Percentiles rank a stretch among this genome's conserved stretches.
phyloP scores from a whole-genome alignment of 2,888 invertebrate species.

The Oxytorus armatus region DNA sequence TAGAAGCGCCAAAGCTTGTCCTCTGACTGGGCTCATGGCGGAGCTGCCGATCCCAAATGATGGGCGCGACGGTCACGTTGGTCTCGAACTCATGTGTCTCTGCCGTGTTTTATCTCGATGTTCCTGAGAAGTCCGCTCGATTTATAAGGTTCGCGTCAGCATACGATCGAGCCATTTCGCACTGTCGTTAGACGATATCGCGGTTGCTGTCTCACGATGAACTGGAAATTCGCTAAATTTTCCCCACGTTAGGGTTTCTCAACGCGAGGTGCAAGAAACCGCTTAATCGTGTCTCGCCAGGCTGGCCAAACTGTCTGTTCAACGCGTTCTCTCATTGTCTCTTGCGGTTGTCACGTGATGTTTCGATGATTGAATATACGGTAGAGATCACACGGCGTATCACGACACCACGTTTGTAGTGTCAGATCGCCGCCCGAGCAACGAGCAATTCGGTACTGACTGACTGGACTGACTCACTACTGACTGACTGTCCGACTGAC shows the following conservation, averaged over 20 bases:
- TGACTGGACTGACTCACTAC: conserved; percentile 70
- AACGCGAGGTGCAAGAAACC: conserved; percentile 69
- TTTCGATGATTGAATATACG: conserved; percentile 40
- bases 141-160: conserved; percentile 64
- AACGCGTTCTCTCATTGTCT: conserved; percentile 46
- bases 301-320: conserved; percentile 42
- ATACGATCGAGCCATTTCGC: conserved; percentile 62
- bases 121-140: conserved; percentile 56
- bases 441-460: conserved; percentile 71
- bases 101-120: conserved; percentile 39
- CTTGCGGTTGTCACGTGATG: conserved; percentile 29
- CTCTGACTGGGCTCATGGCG: conserved; percentile 76
- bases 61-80: no score
- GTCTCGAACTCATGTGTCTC: no score
- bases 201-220: conserved; percentile 71
- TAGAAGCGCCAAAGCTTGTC: conserved; percentile 79
- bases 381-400: no score
- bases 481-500: conserved; percentile 74
- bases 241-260: conserved; percentile 65
- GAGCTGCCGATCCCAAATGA: no score
- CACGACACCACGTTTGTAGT: no score
- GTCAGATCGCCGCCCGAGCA: no score
- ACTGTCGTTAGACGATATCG: conserved; percentile 56
- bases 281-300: conserved; percentile 71
- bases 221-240: conserved; percentile 79